These are phyloP conservation scores for Oscheius myriophilus DNA, from an alignment of 2,888 invertebrate species.

Conservation along the genomic window DNA sequence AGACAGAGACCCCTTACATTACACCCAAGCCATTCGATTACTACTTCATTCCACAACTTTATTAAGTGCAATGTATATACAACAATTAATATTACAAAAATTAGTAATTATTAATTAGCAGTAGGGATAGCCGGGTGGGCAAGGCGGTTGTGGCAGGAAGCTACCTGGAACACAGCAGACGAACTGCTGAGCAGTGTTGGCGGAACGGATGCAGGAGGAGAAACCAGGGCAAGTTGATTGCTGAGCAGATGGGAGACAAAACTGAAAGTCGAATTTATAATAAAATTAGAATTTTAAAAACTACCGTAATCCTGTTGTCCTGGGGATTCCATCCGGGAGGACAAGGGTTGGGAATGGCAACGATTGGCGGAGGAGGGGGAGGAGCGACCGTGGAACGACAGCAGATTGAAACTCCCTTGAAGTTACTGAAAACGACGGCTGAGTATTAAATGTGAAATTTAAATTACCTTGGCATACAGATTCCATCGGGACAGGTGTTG, in stretches of 20 bases:
- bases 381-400: conserved; percentile 20
- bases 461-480: conserved; percentile 31
- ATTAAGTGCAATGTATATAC: no score
- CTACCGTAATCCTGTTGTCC: conserved; percentile 21
- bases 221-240: conserved; percentile 28
- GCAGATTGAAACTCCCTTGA: conserved; percentile 26
- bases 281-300: background rate
- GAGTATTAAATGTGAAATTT: background rate
- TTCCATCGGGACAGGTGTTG: conserved; percentile 22
- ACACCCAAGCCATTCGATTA: no score
- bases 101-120: conserved; percentile 2
- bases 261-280: conserved; percentile 15
- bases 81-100: no score
- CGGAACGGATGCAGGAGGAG: conserved; percentile 29
- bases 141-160: conserved; percentile 7
- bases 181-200: conserved; percentile 23
- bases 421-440: conserved; percentile 13
- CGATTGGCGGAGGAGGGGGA: conserved; percentile 1
- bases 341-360: conserved; percentile 15
- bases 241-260: conserved; percentile 17
- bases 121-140: conserved; percentile 17
- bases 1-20: no score
- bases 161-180: conserved; percentile 32
- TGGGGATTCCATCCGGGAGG: conserved; percentile 31
- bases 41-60: no score